Base-by-base conservation (phyloP, 2,888 invertebrate species). In the Netelia fuscicornis region DNA sequence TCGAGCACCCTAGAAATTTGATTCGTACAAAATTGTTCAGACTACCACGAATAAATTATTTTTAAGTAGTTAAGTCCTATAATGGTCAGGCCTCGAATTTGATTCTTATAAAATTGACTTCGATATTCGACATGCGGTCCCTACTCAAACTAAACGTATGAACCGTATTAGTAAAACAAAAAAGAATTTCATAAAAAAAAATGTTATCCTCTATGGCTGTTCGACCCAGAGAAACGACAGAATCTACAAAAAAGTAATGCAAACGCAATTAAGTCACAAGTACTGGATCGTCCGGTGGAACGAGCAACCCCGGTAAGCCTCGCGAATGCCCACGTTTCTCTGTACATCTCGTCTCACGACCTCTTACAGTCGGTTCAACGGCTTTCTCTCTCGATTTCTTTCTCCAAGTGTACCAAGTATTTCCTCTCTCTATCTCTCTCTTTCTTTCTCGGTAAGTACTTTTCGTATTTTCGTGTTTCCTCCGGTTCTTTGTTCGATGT, bases 251-350 rank as follows among this genome's bases (percentile, higher is more conserved):
- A 75, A 74, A 76, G 20, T 89, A 90, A 90, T 90, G 89, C 87
- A 90, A 89, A 90, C 90, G 88, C 88, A 90, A 90, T 87, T 86
- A 87, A 86, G 86, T 86, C 71, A 65, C 84, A 78, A 68, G 20
- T 67, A 75, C 60, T 68, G 64, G 74, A 56, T 71, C 58, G 37
- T 56, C n/a, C 17, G 54, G 23, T 30, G 64, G 72, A 65, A 54
- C 64, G 72, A 72, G 71, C 62, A 72, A 56, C 17, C 56, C 17
- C 56, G 9, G 13, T 52, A 3, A 17, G 17, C 20, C 42, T 17
- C 65, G 37, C 11, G 52, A n/a, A 13, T 68, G n/a, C 42, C 58
- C 23, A n/a, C 25, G 8, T 60, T 44, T 23, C 20, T 23, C 44
- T 10, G 9, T 56, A n/a, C 54, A 1, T 23, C 70, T 62, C 48